Conservation (phyloP, 2,797 vertebrate species). For the Pempheris klunzingeri region DNA sequence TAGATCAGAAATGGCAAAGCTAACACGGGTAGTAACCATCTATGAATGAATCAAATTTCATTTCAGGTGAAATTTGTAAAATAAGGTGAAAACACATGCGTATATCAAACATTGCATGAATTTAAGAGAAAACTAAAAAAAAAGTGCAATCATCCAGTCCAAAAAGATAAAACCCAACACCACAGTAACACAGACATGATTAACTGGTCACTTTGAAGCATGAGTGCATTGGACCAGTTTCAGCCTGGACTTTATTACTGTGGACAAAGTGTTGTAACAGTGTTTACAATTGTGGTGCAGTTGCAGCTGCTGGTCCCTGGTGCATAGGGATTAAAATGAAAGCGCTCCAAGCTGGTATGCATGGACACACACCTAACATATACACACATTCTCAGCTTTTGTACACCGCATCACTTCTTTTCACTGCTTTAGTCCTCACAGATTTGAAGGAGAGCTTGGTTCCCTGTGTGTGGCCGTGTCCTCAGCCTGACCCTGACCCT, state of each 20-base stretch:
- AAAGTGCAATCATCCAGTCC: background rate
- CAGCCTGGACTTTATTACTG: background rate
- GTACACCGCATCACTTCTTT: background rate
- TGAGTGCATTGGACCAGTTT: background rate
- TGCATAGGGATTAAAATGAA: slow-evolving; percentile 58
- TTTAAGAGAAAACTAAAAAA: background rate
- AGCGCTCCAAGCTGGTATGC: slow-evolving; percentile 64
- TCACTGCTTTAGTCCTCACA: slow-evolving; percentile 39
- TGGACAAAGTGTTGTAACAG: background rate
- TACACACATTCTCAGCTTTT: background rate
- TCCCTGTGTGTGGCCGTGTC: slow-evolving; percentile 19
- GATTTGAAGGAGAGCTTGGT: slow-evolving; percentile 55
- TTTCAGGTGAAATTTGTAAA: background rate
- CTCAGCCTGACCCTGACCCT: slow-evolving; percentile 73
- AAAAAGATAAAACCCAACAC: background rate
- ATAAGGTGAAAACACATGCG: background rate
- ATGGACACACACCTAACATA: background rate
- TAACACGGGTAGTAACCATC: background rate
- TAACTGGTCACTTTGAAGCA: background rate
- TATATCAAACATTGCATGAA: background rate
- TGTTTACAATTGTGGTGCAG: slow-evolving; percentile 50
- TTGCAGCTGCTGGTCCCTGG: slow-evolving; percentile 80
- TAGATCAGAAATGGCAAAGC: background rate
- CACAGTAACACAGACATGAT: background rate
- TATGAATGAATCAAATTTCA: background rate